Evolutionary conservation across 2,888 invertebrate genomes (phyloP).

Genomic region (Pantelozetes paolii): DNA sequence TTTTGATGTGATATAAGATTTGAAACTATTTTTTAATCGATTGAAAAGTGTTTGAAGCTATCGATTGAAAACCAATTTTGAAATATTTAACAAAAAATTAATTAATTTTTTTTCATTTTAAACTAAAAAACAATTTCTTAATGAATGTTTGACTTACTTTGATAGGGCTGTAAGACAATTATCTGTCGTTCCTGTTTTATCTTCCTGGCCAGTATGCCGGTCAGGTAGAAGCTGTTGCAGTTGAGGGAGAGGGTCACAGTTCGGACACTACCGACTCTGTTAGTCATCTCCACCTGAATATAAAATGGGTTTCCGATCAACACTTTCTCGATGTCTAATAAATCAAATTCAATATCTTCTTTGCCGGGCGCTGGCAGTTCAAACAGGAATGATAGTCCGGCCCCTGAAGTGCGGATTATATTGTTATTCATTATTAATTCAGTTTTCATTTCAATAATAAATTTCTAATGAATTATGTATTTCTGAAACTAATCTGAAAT

Average conservation of each 20-base stretch:
- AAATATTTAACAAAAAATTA: background rate
- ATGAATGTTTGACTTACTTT: conserved; percentile 53
- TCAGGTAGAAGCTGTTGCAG: conserved; percentile 69
- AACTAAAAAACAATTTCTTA: background rate
- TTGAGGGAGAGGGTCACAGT: conserved; percentile 63
- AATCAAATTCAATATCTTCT: conserved; percentile 54
- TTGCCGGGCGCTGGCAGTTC: conserved; percentile 52
- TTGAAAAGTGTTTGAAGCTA: background rate
- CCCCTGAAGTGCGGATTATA: conserved; percentile 33
- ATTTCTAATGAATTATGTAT: conserved; percentile 11
- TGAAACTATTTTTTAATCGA: too few species aligned
- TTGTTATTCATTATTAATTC: too few species aligned
- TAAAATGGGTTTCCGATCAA: conserved; percentile 65
- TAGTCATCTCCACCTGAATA: conserved; percentile 65
- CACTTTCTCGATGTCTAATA: conserved; percentile 64
- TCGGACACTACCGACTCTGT: conserved; percentile 60
- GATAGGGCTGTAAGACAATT: conserved; percentile 62
- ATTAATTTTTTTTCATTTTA: background rate
- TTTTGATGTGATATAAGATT: too few species aligned
- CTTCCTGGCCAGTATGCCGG: conserved; percentile 66
- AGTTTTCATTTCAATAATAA: too few species aligned
- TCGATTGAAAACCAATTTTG: background rate
- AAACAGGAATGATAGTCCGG: conserved; percentile 48
- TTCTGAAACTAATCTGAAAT: too few species aligned
- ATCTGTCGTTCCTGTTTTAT: conserved; percentile 67